Conservation (phyloP, 2,113 vertebrate species). For the Spea bombifrons region DNA sequence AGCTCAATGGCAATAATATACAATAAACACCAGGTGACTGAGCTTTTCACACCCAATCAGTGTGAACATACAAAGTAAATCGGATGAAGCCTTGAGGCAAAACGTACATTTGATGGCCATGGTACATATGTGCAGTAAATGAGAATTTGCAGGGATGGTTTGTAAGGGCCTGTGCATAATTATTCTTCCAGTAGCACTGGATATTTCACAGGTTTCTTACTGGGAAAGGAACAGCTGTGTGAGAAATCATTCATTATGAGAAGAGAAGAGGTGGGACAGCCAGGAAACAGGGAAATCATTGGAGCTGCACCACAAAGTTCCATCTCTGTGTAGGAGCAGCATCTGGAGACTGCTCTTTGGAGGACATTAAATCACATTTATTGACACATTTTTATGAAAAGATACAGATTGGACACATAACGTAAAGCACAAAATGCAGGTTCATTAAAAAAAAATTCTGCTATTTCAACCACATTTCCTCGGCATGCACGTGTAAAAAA, state of each 20-base stretch:
- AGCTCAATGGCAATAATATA: no score
- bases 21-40: no score
- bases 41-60: no score
- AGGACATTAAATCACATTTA: neutral
- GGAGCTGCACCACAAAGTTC: neutral
- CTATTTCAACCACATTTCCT: neutral
- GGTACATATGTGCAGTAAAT: neutral
- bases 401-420: neutral
- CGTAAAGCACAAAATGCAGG: neutral
- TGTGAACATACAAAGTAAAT: no score
- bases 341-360: slow-evolving; percentile 2
- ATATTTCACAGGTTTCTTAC: slow-evolving; percentile 37
- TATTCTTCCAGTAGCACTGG: slow-evolving; percentile 38
- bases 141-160: neutral
- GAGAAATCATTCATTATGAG: slow-evolving; percentile 22
- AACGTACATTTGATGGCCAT: neutral
- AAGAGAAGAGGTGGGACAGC: slow-evolving; percentile 13
- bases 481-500: neutral
- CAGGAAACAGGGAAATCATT: slow-evolving; percentile 23
- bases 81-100: neutral
- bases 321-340: neutral
- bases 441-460: neutral
- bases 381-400: neutral
- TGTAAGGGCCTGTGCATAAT: slow-evolving; percentile 5
- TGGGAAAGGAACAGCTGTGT: slow-evolving; percentile 24